Evolutionary conservation across 2,113 vertebrate genomes (phyloP).

Genomic region (Rhadina sibilatrix): DNA sequence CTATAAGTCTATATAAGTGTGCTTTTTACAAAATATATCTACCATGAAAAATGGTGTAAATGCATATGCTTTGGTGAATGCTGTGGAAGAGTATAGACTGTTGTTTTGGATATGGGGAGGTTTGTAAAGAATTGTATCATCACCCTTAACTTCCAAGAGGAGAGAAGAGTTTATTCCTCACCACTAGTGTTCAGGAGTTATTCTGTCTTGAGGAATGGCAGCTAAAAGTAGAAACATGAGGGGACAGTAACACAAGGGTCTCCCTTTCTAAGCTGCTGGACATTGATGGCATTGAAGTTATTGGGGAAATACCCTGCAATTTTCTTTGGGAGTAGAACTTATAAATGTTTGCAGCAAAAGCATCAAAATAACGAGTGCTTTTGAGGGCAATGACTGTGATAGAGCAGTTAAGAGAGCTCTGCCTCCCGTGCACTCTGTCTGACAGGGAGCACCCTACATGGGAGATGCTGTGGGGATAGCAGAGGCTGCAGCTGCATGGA

Average conservation of each 20-base stretch:
- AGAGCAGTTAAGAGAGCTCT: not conserved
- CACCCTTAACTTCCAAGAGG: not conserved
- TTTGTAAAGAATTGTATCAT: not conserved
- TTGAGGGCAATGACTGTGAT: not conserved
- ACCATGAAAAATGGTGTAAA: not conserved
- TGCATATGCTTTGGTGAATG: not conserved
- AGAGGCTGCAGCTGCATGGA: not conserved
- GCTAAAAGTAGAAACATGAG: not conserved
- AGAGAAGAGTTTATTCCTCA: not conserved
- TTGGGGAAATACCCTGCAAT: not conserved
- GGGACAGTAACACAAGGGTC: not conserved
- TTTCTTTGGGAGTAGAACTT: not conserved
- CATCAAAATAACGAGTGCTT: not conserved
- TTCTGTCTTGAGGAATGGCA: not conserved
- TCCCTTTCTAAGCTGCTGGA: not conserved
- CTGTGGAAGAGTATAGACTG: not conserved
- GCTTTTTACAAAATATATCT: not conserved
- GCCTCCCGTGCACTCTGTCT: accelerated
- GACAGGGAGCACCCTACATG: accelerated
- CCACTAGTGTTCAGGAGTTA: not conserved
- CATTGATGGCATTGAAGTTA: not conserved
- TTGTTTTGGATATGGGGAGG: not conserved
- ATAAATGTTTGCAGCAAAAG: not conserved
- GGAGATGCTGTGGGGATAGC: not conserved
- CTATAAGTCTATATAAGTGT: not conserved